These are phyloP conservation scores for Drosophila pallidifrons DNA, from an alignment of 1,140 invertebrate species.

Conservation along the genomic window DNA sequence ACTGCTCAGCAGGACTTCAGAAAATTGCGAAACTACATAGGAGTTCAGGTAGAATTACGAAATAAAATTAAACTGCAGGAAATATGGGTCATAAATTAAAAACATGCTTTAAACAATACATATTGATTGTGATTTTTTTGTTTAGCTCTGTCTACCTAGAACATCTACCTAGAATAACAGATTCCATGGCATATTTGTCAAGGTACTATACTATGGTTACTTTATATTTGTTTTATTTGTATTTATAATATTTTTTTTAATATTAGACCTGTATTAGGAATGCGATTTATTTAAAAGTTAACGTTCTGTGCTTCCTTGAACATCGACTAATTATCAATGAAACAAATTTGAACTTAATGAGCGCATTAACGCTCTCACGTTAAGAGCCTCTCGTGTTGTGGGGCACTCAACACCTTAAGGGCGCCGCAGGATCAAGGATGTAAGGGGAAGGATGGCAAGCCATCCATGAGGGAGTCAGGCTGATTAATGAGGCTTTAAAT, in stretches of 20 bases:
- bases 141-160: constrained; percentile 7
- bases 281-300: not conserved
- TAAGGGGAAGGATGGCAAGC: constrained; percentile 25
- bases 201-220: not conserved
- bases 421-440: not conserved
- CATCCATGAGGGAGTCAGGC: constrained; percentile 23
- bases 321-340: constrained; percentile 72
- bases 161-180: constrained; percentile 9
- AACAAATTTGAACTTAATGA: constrained; percentile 79
- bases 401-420: constrained; percentile 38
- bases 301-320: constrained; percentile 8
- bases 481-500: constrained; percentile 85
- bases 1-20: constrained; percentile 8
- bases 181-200: not conserved
- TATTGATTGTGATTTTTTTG: constrained; percentile 38
- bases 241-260: not conserved
- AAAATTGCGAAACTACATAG: constrained; percentile 2
- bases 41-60: constrained; percentile 58
- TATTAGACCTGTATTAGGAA: not conserved
- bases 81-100: constrained; percentile 78
- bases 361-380: constrained; percentile 62
- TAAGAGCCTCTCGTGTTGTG: constrained; percentile 14
- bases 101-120: constrained; percentile 59
- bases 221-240: not conserved
- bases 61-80: constrained; percentile 43